A percentile compares a stretch with the other conserved stretches of the same genome.
Conservation (phyloP, 2,113 vertebrate species). For the Gopherus evgoodei region DNA sequence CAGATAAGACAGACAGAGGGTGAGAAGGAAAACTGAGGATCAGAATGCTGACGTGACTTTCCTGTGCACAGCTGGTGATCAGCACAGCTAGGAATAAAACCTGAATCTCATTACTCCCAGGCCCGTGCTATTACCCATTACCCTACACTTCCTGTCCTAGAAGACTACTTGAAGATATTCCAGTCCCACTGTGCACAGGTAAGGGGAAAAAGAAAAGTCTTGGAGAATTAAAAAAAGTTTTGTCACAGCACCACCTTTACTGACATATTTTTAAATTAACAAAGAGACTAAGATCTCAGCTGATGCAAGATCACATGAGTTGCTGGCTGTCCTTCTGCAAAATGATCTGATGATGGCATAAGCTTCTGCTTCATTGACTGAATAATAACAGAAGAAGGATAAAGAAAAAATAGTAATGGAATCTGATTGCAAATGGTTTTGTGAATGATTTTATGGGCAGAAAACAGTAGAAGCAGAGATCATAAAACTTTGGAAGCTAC, state of each 20-base stretch:
- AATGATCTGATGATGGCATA: not conserved
- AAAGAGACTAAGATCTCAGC: not conserved
- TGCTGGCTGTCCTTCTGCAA: not conserved
- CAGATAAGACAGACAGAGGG: not conserved
- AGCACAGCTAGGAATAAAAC: not conserved
- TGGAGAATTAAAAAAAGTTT: accelerated
- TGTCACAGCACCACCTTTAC: not conserved
- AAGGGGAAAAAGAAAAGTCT: not conserved
- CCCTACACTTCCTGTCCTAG: not conserved
- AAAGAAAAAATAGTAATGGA: not conserved
- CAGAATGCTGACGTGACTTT: not conserved
- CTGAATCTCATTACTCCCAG: not conserved
- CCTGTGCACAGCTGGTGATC: not conserved
- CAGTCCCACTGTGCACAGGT: not conserved
- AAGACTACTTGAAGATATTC: not conserved
- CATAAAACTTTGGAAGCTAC: not conserved
- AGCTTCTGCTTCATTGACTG: not conserved
- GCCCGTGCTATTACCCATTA: not conserved
- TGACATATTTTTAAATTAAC: not conserved
- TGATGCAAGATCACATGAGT: not conserved
- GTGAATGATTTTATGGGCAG: not conserved
- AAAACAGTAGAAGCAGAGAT: not conserved
- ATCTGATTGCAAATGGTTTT: not conserved
- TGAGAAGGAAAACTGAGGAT: not conserved
- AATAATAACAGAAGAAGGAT: not conserved